Percentiles rank a stretch among this genome's conserved stretches.
Conservation (phyloP, 2,113 vertebrate genomes). For the Accipiter cooperii region DNA sequence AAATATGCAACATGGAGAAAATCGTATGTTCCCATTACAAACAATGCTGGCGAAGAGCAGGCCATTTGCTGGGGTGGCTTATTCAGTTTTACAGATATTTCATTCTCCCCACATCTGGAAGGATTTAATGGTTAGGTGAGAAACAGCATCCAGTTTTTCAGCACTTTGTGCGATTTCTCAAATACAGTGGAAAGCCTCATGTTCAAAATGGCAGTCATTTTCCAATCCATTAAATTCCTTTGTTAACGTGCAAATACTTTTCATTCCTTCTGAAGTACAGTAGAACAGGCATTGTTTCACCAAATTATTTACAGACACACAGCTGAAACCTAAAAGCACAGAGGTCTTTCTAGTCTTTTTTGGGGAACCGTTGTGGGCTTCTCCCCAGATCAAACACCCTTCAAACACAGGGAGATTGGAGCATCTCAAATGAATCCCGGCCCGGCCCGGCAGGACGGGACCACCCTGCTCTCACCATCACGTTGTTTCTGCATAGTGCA, state of each 20-base stretch:
- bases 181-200: neutral
- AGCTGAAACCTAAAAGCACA: neutral
- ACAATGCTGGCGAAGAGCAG: neutral
- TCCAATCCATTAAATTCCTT: conserved; percentile 21
- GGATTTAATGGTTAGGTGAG: conserved; percentile 25
- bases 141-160: neutral
- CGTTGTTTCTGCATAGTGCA: neutral
- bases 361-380: neutral
- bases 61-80: neutral
- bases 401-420: neutral
- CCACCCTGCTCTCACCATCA: neutral
- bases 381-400: neutral
- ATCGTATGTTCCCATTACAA: rapidly evolving
- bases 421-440: neutral
- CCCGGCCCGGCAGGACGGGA: neutral
- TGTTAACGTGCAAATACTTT: conserved; percentile 15
- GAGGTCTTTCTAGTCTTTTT: neutral
- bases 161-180: neutral
- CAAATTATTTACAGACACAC: neutral
- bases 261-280: neutral
- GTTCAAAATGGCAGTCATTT: neutral
- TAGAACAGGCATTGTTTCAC: neutral
- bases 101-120: neutral
- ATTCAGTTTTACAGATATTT: neutral
- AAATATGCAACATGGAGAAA: neutral